Evolutionary conservation across 2,888 invertebrate species (phyloP).

Genomic region (Pycnomerus fuliginosus): DNA sequence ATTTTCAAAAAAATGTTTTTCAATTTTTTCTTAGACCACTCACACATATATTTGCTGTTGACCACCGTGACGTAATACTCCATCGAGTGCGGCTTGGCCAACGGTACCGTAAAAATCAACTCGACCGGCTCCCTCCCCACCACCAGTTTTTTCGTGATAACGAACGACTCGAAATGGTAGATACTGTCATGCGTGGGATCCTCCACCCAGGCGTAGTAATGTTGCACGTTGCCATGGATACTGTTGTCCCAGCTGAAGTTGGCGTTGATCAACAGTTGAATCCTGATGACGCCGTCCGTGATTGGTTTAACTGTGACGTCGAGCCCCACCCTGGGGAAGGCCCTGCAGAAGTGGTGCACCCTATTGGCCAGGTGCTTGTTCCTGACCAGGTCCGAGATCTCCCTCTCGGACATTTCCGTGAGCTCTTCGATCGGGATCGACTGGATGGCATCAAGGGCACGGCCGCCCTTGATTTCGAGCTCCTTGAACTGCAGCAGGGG

Average conservation of each 20-base stretch:
- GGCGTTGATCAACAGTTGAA: conserved; percentile 76
- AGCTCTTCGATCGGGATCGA: conserved; percentile 75
- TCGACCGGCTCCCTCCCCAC: conserved; percentile 71
- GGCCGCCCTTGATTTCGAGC: conserved; percentile 73
- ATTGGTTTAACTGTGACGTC: conserved; percentile 91
- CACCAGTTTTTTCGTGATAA: conserved; percentile 57
- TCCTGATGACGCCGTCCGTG: conserved; percentile 85
- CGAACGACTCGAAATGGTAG: conserved; percentile 93
- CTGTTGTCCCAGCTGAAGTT: conserved; percentile 84
- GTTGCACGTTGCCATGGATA: conserved; percentile 77
- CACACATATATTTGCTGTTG: conserved; percentile 80
- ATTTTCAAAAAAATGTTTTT: too few relatives aligned
- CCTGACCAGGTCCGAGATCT: conserved; percentile 78
- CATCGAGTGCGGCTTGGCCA: conserved; percentile 84
- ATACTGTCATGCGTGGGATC: conserved; percentile 92
- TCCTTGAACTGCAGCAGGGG: conserved; percentile 84
- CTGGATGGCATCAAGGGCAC: conserved; percentile 73
- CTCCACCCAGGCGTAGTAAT: conserved; percentile 98
- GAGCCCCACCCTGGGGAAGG: conserved; percentile 82
- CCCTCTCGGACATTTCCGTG: conserved; percentile 82
- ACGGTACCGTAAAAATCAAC: conserved; percentile 92
- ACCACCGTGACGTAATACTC: conserved; percentile 88
- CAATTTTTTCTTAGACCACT: conserved; percentile 33
- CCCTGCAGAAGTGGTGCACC: conserved; percentile 80
- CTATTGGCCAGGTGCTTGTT: conserved; percentile 73